Evolutionary conservation across 1,140 invertebrate species (phyloP), one percentile per base, ranked within the genome.

Genomic region (Macrobrachium nipponense): DNA sequence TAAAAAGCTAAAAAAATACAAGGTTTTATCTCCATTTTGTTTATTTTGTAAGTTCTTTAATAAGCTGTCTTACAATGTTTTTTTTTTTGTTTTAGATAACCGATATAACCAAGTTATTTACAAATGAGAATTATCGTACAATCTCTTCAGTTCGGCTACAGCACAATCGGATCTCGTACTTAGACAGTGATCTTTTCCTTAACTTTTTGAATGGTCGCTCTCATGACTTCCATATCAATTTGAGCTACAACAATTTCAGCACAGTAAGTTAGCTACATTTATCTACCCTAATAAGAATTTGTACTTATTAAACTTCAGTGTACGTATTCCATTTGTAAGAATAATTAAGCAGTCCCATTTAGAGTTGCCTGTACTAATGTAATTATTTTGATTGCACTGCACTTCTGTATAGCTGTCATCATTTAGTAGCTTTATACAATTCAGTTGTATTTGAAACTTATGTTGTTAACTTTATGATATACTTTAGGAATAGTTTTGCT

Each of bases 71-170:
- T 0, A 79, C 0, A 66, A 18, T 17, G 17, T 7, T 66, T 44
- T 58, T 0, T 23, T 27, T 5, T 43, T 36, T 68, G 2, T 20
- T 80, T 14, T 80, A 87, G 86, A 82, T 87, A 58, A 79, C 72
- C 4, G 78, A 87, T 62, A 82, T 87, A 18, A 78, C 64, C 64
- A 76, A 36, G 51, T 14, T 87, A 66, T 87, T 87, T 80, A 87
- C 58, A 15, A 76, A 70, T 18, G 44, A 72, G 1, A 36, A 36
- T 20, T 87, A 87, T 51, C 81, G 73, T 18, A 78, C 44, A 17
- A 64, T 87, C 62, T 68, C 62, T 60, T 36, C 62, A 58, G 79
- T 82, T 23, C 60, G 23, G 12, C 60, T 87, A 64, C 68, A 75
- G 18, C 62, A 87, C 79, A 87, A 87, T 51, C 36, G 43, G 44